Evolutionary conservation across 2,888 invertebrate species (phyloP), one percentile per base, ranked within the genome.

Genomic region (Teleiodes luculella): DNA sequence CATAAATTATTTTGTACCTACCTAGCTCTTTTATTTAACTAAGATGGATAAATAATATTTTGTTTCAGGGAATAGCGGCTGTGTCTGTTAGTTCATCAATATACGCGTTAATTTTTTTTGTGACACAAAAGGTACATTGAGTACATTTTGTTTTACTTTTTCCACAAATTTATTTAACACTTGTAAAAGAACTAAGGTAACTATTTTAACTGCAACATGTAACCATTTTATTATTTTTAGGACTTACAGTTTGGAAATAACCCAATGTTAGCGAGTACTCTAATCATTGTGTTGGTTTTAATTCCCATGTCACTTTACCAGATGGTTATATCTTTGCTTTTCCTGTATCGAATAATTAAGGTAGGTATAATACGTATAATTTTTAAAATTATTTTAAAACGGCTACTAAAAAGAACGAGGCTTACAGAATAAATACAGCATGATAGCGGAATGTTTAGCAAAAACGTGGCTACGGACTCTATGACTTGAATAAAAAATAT

Each of bases 271-370:
- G 80, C 78, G 0, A 54, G 71, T 1, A 66, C 78, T 31, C 51
- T 80, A 16, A 55, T 85, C 3, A 72, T 78, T 18, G 63, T 69
- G 0, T 56, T 83, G 2, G 74, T 76, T 14, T 58, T 68, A 1
- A 56, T 61, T 6, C 64, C 68, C 16, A 55, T 79, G 5, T 77
- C 80, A 0, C 1, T 64, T 4, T 85, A 84, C 52, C 78, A 84
- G 61, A 65, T 81, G 1, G 3, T 70, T 1, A 68, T 85, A 53
- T 74, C 81, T 0, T 16, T 62, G 7, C 47, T 79, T 10, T 55
- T 86, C 28, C 57, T 79, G 11, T 72, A 66, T 67, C 76, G 76
- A 57, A 60, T 60, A 43, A 31, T 58, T 3, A 59, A 56, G 63
- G 78, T 76, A 54, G 53, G 24, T 53, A 14, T n/a, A 31, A 10